These are phyloP conservation scores for Phania funesta DNA, from an alignment of 2,888 invertebrate genomes.

Conservation along the genomic window DNA sequence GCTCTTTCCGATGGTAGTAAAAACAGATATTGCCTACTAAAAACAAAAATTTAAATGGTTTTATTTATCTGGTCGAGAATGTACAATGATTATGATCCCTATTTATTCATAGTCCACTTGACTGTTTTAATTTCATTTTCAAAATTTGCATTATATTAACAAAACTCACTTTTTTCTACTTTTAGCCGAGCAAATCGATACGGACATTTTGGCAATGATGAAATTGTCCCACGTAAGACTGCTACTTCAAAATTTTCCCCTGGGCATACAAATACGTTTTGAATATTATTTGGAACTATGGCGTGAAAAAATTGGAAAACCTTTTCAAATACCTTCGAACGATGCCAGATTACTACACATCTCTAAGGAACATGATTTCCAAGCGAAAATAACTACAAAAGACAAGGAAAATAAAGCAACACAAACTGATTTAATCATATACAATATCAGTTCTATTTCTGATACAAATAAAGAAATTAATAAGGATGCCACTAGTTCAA, in stretches of 20 bases:
- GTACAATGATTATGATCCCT: no score
- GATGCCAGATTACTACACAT: not conserved
- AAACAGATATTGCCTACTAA: no score
- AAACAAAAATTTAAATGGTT: no score
- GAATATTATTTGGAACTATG: constrained; percentile 75
- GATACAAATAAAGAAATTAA: not conserved
- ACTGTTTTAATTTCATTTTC: no score
- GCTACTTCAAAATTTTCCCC: constrained; percentile 71
- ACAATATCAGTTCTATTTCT: not conserved
- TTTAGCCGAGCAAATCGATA: constrained; percentile 73
- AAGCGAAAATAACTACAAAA: not conserved
- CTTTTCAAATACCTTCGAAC: constrained; percentile 61
- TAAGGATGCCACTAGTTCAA: not conserved
- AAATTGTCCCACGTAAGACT: constrained; percentile 73
- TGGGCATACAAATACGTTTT: constrained; percentile 76
- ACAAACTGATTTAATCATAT: constrained; percentile 32
- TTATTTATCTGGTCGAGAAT: no score
- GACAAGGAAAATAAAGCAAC: constrained; percentile 2
- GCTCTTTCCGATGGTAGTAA: no score
- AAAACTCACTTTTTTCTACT: constrained; percentile 2
- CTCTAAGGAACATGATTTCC: not conserved
- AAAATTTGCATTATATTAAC: no score
- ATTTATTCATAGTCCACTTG: no score
- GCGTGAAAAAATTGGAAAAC: constrained; percentile 74
- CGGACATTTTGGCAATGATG: constrained; percentile 74